Evolutionary conservation across 2,888 invertebrate species (phyloP).

Genomic region (Drosophila conformis): DNA sequence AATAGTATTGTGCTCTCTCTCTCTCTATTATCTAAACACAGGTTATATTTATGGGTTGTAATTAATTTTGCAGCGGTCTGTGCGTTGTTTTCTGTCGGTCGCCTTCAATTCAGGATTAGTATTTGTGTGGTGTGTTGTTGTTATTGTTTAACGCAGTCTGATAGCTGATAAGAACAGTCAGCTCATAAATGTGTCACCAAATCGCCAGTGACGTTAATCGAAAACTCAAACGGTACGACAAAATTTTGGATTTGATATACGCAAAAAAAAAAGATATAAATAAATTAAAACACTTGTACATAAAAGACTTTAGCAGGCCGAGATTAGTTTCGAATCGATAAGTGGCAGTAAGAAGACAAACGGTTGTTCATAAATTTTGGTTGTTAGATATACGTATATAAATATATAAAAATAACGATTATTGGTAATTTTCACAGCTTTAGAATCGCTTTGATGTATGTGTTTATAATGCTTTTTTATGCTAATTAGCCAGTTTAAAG

Average conservation of each 20-base stretch:
- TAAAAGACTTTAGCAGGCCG: slow-evolving; percentile 6
- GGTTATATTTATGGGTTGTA: slow-evolving; percentile 55
- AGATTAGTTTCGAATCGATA: slow-evolving; percentile 26
- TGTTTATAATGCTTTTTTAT: slow-evolving; percentile 71
- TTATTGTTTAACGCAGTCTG: slow-evolving; percentile 4
- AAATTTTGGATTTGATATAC: slow-evolving; percentile 22
- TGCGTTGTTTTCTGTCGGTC: slow-evolving; percentile 15
- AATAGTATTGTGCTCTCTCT: slow-evolving; percentile 27
- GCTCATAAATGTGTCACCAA: slow-evolving; percentile 71
- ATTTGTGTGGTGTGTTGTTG: slow-evolving; percentile 10
- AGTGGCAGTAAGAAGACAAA: neutral
- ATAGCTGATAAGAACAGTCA: slow-evolving; percentile 59
- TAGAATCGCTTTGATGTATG: slow-evolving; percentile 48
- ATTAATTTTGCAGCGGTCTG: slow-evolving; percentile 46
- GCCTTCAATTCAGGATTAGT: slow-evolving; percentile 36
- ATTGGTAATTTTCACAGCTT: slow-evolving; percentile 60
- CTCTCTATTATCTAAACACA: slow-evolving; percentile 39
- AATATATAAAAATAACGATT: slow-evolving; percentile 33
- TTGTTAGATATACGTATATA: slow-evolving; percentile 19
- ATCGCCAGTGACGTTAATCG: slow-evolving; percentile 51
- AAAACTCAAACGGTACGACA: slow-evolving; percentile 16
- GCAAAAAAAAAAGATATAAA: neutral
- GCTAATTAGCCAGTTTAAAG: slow-evolving; percentile 65
- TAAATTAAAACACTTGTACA: slow-evolving; percentile 10
- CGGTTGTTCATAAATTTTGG: slow-evolving; percentile 16